Evolutionary conservation across 2,888 invertebrate genomes (phyloP).

Genomic region (Pseudococcus viburni): DNA sequence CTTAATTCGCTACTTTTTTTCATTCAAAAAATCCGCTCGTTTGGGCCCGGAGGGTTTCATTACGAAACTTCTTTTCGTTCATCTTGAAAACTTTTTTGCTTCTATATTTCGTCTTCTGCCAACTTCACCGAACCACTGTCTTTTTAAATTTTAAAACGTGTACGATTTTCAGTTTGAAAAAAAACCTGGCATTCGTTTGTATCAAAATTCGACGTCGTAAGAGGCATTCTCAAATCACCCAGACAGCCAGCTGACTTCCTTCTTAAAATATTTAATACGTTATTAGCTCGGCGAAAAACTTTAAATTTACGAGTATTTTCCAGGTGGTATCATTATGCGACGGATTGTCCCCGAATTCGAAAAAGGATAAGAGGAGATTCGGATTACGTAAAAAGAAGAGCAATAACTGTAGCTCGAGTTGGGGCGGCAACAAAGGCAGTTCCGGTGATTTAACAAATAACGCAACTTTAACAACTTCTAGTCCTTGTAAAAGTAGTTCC

Average conservation of each 20-base stretch:
- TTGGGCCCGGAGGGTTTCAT: no score
- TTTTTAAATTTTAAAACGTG: no score
- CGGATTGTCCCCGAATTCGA: constrained; percentile 78
- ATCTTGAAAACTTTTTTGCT: no score
- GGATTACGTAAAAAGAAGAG: constrained; percentile 80
- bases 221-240: no score
- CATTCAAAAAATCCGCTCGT: no score
- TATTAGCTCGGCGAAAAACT: neutral
- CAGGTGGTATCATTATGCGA: constrained; percentile 71
- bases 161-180: no score
- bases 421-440: constrained; percentile 67
- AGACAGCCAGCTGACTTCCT: no score
- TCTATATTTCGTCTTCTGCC: neutral
- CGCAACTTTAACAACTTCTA: constrained; percentile 57
- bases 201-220: no score
- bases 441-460: constrained; percentile 60
- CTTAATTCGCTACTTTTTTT: no score
- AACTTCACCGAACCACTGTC: no score
- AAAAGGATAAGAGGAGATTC: constrained; percentile 80
- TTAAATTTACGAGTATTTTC: neutral
- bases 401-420: constrained; percentile 67
- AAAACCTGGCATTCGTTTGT: no score
- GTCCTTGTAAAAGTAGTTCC: constrained; percentile 64
- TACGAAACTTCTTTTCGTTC: no score
- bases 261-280: neutral